These are phyloP conservation scores for Reticulitermes lucifugus DNA, from an alignment of 2,888 invertebrate species.

Conservation along the genomic window DNA sequence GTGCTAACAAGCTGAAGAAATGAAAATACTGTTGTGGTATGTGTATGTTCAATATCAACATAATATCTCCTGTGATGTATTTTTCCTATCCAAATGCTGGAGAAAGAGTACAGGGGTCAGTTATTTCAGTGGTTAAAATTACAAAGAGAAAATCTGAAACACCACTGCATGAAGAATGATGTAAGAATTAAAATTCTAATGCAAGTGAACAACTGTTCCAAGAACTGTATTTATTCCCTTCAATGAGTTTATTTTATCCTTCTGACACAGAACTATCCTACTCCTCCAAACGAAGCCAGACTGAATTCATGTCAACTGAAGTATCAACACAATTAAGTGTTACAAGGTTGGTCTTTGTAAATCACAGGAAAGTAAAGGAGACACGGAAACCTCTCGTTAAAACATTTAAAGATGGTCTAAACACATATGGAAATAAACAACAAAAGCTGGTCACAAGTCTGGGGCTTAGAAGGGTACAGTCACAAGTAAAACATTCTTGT, in stretches of 20 bases:
- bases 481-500: conserved; percentile 23
- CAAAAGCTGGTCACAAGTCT: not conserved
- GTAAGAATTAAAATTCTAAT: not conserved
- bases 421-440: conserved; percentile 1
- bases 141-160: not conserved
- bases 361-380: not conserved
- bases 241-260: too few relatives aligned
- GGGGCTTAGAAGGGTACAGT: not conserved
- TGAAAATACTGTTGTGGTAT: too few relatives aligned
- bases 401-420: not conserved
- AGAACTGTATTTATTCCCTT: too few relatives aligned
- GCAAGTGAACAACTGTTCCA: not conserved
- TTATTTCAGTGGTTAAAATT: not conserved
- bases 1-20: too few relatives aligned
- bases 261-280: too few relatives aligned
- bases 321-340: conserved; percentile 1
- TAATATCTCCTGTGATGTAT: too few relatives aligned
- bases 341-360: not conserved
- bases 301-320: not conserved
- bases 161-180: not conserved
- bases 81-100: too few relatives aligned
- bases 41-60: too few relatives aligned
- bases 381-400: not conserved
- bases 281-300: not conserved
- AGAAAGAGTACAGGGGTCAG: not conserved